Conservation (phyloP, 2,888 invertebrate species). For the Globia sparganii region DNA sequence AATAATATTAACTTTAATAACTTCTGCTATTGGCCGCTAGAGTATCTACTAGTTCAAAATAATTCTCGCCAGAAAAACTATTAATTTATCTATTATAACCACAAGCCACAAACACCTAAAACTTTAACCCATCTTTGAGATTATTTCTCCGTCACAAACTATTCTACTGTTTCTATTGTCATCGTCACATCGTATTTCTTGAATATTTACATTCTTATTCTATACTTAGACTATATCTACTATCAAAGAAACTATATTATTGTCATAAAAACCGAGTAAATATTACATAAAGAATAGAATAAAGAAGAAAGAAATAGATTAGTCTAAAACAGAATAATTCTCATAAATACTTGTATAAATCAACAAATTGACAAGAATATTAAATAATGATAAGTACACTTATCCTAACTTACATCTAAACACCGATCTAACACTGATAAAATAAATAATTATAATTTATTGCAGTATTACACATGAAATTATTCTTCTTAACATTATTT, state of each 20-base stretch:
- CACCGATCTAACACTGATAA: conserved; percentile 47
- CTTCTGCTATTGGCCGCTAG: conserved; percentile 69
- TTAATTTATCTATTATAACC: conserved; percentile 19
- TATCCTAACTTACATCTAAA: conserved; percentile 43
- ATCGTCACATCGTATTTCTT: conserved; percentile 80
- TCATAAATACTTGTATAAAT: not conserved
- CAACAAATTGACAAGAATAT: too few relatives aligned
- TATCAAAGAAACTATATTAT: not conserved
- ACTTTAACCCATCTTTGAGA: conserved; percentile 31
- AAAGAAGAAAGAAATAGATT: not conserved
- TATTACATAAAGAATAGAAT: not conserved
- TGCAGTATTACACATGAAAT: conserved; percentile 69
- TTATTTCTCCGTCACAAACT: conserved; percentile 57
- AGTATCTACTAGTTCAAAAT: conserved; percentile 29
- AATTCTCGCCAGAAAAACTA: not conserved
- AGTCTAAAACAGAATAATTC: not conserved
- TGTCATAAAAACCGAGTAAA: not conserved
- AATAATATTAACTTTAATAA: conserved; percentile 25
- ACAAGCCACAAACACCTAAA: conserved; percentile 43
- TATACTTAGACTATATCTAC: not conserved
- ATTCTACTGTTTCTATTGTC: conserved; percentile 84
- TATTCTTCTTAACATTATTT: conserved; percentile 34
- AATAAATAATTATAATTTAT: conserved; percentile 61
- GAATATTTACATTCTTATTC: conserved; percentile 54
- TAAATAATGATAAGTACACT: not conserved